Percentiles rank a stretch among this genome's conserved stretches.
Conservation (phyloP, 2,113 vertebrate species). For the Nanorana parkeri region DNA sequence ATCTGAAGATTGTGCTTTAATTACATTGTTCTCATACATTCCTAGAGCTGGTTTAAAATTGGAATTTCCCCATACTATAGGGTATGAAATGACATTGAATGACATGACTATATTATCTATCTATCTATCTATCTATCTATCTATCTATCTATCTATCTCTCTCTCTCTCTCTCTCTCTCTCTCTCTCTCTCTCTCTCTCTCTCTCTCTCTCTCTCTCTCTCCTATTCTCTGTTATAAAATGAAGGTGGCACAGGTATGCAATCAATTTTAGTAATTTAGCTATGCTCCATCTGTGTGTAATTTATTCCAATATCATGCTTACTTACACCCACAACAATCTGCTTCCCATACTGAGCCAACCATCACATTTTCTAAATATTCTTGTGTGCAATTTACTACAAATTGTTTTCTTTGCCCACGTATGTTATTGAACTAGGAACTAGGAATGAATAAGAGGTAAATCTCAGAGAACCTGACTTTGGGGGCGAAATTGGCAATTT, state of each 20-base stretch:
- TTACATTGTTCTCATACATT: conserved; percentile 33
- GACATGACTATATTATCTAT: no score
- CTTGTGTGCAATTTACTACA: conserved; percentile 1
- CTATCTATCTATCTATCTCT: neutral
- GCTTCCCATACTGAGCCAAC: neutral
- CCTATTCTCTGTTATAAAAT: neutral
- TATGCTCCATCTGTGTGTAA: neutral
- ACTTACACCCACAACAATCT: conserved; percentile 14
- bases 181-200: neutral
- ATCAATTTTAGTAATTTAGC: neutral
- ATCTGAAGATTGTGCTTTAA: neutral
- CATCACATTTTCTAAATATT: neutral
- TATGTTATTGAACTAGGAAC: no score
- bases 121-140: neutral
- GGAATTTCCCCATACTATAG: neutral
- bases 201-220: neutral
- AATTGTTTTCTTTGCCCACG: neutral
- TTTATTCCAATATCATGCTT: neutral
- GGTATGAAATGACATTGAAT: neutral
- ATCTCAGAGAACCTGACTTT: no score
- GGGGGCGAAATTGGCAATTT: no score
- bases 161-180: conserved; percentile 3
- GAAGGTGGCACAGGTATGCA: neutral
- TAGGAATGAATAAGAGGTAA: no score
- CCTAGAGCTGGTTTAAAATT: neutral